phyloP scores from a whole-genome alignment of 2,888 invertebrate species.

The Lycaena phlaeas region DNA sequence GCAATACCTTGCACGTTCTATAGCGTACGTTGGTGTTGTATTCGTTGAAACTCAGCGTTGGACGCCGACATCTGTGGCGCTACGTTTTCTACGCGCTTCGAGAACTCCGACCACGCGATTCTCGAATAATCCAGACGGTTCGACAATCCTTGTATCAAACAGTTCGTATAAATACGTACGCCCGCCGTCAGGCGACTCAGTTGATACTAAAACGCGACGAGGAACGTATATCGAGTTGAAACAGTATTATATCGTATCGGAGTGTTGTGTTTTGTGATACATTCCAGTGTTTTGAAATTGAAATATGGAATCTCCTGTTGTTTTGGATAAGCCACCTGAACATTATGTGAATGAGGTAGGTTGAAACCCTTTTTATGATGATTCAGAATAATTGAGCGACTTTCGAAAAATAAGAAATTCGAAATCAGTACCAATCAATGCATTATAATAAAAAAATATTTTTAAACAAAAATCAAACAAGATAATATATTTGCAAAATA shows the following conservation, averaged over 20 bases:
- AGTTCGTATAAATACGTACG: slow-evolving; percentile 48
- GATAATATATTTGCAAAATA: too few species aligned
- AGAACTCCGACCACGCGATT: slow-evolving; percentile 25
- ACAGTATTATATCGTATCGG: slow-evolving; percentile 27
- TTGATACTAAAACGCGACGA: slow-evolving; percentile 42
- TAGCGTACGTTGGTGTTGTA: neutral
- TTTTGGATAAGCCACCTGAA: slow-evolving; percentile 74
- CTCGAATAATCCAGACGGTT: slow-evolving; percentile 42
- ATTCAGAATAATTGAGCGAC: neutral
- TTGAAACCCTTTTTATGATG: too few species aligned
- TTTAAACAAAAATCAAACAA: too few species aligned
- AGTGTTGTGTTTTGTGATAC: slow-evolving; percentile 58
- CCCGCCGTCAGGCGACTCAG: slow-evolving; percentile 36
- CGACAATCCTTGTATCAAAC: slow-evolving; percentile 25
- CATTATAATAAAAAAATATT: too few species aligned
- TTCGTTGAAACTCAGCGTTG: slow-evolving; percentile 10
- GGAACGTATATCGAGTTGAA: slow-evolving; percentile 27
- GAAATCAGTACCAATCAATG: too few species aligned
- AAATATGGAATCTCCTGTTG: slow-evolving; percentile 74
- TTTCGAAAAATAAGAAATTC: neutral
- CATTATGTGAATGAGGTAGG: slow-evolving; percentile 73
- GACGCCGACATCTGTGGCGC: slow-evolving; percentile 6
- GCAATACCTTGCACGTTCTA: neutral
- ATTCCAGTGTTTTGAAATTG: slow-evolving; percentile 46
- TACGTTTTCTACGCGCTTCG: slow-evolving; percentile 1